Evolutionary conservation across 2,113 vertebrate genomes (phyloP).

Genomic region (Phyllostomus discolor): DNA sequence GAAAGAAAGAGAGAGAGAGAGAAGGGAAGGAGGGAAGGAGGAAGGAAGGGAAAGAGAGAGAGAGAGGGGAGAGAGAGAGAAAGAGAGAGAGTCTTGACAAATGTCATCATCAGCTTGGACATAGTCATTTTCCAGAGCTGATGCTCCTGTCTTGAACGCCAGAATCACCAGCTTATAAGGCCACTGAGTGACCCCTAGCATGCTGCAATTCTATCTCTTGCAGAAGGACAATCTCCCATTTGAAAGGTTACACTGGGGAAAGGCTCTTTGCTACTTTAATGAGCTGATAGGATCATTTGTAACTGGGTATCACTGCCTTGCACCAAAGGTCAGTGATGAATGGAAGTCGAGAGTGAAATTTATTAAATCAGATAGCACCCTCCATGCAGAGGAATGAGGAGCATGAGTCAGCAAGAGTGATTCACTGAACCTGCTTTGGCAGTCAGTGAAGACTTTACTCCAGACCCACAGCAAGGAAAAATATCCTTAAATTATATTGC

Average conservation of each 20-base stretch:
- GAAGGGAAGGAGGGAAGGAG: too few species aligned
- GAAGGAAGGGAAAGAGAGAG: too few species aligned
- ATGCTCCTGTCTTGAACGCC: neutral
- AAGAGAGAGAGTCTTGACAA: neutral
- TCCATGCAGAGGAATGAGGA: neutral
- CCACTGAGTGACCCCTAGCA: neutral
- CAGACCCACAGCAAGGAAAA: slow-evolving; percentile 52
- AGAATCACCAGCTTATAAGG: neutral
- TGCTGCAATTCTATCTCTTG: neutral
- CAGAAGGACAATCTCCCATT: neutral
- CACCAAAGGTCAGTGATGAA: neutral
- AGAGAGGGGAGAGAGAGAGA: too few species aligned
- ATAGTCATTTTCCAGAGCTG: neutral
- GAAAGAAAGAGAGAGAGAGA: too few species aligned
- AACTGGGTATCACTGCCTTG: neutral
- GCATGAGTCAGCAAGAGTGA: neutral
- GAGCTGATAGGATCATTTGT: neutral
- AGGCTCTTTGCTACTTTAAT: neutral
- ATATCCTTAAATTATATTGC: slow-evolving; percentile 50
- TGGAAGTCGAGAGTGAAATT: neutral
- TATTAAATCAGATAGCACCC: slow-evolving; percentile 18
- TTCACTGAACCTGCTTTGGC: slow-evolving; percentile 29
- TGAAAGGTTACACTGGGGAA: neutral
- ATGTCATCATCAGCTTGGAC: neutral
- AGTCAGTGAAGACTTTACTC: slow-evolving; percentile 58